These are phyloP conservation scores for Myotis brandtii DNA, from an alignment of 2,113 vertebrate genomes.

Conservation along the genomic window DNA sequence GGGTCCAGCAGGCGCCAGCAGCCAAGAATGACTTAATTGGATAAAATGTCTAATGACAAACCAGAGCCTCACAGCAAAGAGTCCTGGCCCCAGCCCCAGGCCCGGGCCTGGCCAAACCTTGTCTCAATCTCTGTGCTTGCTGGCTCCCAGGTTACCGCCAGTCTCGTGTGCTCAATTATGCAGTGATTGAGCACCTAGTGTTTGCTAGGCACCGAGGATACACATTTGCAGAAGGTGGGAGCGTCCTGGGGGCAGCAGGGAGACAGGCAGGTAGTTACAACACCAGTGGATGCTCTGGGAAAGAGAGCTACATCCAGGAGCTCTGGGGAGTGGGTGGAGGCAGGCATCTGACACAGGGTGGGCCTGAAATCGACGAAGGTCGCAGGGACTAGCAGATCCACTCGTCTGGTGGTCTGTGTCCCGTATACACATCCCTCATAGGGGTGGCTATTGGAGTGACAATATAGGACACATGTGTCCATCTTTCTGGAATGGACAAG, in stretches of 20 bases:
- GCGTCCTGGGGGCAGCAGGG: not conserved
- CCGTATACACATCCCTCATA: not conserved
- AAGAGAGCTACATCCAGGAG: not conserved
- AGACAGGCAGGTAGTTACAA: not conserved
- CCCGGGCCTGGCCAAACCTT: slow-evolving; percentile 27
- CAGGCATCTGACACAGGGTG: not conserved
- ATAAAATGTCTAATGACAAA: slow-evolving; percentile 77
- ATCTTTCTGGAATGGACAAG: not conserved
- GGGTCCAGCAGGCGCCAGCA: slow-evolving; percentile 51
- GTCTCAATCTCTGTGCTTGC: slow-evolving; percentile 44
- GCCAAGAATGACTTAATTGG: slow-evolving; percentile 81
- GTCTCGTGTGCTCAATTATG: not conserved
- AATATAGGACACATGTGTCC: not conserved
- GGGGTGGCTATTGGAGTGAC: not conserved
- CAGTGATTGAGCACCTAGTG: not conserved
- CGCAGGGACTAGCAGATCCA: not conserved
- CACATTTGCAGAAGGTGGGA: not conserved
- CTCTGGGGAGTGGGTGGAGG: not conserved
- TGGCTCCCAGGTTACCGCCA: not conserved
- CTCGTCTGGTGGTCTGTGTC: not conserved
- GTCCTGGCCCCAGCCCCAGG: slow-evolving; percentile 50
- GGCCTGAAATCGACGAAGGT: not conserved
- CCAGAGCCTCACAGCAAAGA: slow-evolving; percentile 9
- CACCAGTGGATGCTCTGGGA: not conserved
- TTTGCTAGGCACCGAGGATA: not conserved